Evolutionary conservation across 2,113 vertebrate species (phyloP).

Genomic region (Channa maculata): DNA sequence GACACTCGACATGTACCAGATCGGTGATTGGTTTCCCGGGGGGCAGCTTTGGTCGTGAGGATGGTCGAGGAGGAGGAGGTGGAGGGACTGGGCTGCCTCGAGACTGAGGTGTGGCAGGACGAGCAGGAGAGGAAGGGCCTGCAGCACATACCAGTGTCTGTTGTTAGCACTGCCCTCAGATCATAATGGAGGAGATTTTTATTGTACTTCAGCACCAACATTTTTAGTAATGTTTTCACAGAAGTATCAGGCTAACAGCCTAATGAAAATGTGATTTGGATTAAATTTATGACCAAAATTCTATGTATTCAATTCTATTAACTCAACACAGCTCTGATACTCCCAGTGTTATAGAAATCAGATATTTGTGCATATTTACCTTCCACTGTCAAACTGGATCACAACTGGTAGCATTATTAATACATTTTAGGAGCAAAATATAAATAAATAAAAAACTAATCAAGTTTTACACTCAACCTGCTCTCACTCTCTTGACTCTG

Average conservation of each 20-base stretch:
- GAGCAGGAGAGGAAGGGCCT: slow-evolving; percentile 94
- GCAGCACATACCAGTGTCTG: slow-evolving; percentile 45
- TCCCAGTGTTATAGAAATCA: no score
- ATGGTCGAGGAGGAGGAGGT: slow-evolving; percentile 89
- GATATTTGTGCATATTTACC: no score
- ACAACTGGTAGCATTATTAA: no score
- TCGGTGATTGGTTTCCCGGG: slow-evolving; percentile 92
- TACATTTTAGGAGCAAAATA: no score
- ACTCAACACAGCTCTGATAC: no score
- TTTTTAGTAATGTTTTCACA: background rate
- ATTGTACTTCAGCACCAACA: slow-evolving; percentile 1
- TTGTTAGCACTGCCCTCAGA: slow-evolving; percentile 42
- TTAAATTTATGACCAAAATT: background rate
- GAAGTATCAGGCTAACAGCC: background rate
- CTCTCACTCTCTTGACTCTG: no score
- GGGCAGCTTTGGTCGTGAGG: slow-evolving; percentile 93
- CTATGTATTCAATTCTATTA: background rate
- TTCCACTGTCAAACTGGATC: no score
- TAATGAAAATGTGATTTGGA: background rate
- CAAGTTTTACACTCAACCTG: no score
- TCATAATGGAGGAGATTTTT: slow-evolving; percentile 27
- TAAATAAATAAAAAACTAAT: no score
- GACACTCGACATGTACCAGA: slow-evolving; percentile 81
- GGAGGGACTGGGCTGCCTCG: slow-evolving; percentile 88
- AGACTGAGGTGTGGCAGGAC: slow-evolving; percentile 89